Evolutionary conservation across 2,888 invertebrate species (phyloP), one percentile per base, ranked within the genome.

Genomic region (Zelleria hepariella): DNA sequence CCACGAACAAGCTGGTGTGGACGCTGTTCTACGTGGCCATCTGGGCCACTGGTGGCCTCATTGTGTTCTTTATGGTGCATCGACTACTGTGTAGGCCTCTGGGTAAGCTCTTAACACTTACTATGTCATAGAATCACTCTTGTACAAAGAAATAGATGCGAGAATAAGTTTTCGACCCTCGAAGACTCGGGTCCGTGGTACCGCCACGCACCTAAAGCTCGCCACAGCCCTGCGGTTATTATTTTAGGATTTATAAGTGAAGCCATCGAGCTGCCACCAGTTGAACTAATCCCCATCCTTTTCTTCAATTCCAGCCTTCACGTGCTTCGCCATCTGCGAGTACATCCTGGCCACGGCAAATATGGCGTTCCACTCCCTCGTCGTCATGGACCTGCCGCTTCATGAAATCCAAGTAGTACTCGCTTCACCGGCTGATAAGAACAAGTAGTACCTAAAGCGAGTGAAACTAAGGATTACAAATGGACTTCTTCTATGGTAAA

Each of bases 321-420:
- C 96, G 77, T 95, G 95, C 94, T 98, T 98, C 89, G 96, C 98
- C 1, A 91, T 96, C 61, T 97, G 96, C 80, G 98, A 98, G 83
- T 98, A 98, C 81, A 91, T 96, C 73, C 94, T 98, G 73, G 97
- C 97, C 60, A 93, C 94, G 59, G 94, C 95, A 66, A 98, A 97
- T 82, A 97, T 98, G 96, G 94, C 94, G 61, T 98, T 96, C 86
- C 97, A 98, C 75, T 92, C 95, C 65, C 94, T 96, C 48, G 95
- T 96, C 59, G 93, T 96, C 62, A 90, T 93, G 74, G 97, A 98
- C 82, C 95, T 98, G 78, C 95, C 96, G 15, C 91, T 92, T 55
- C 95, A 96, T 78, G 92, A 94, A 69, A 88, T 96, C 68, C 90
- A 95, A 69, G 93, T 96, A 62, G 93, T 93, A 61, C 75, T 71